A percentile compares a stretch with the other conserved stretches of the same genome.
Evolutionary conservation across 2,797 vertebrate genomes (phyloP).

Genomic region (Rhinophrynus dorsalis): DNA sequence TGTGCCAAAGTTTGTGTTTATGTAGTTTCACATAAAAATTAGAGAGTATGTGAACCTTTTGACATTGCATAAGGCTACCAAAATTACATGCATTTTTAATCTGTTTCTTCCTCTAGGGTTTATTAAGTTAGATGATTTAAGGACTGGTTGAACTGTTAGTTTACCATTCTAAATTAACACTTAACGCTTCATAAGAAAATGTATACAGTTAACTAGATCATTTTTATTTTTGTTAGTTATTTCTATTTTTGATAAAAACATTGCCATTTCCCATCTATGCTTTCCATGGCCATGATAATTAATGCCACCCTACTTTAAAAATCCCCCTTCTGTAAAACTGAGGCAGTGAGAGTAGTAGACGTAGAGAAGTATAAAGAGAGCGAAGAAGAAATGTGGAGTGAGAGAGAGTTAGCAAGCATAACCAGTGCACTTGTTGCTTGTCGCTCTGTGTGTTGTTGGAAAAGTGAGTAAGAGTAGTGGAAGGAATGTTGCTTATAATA

Average conservation of each 20-base stretch:
- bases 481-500: too few species aligned
- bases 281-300: too few species aligned
- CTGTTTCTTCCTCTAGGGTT: constrained; percentile 16
- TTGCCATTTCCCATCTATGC: too few species aligned
- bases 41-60: constrained; percentile 44
- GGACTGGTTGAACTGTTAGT: constrained; percentile 51
- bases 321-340: too few species aligned
- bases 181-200: neutral
- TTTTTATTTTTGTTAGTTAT: neutral
- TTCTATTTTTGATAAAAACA: neutral
- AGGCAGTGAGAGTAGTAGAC: too few species aligned
- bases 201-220: neutral
- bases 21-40: constrained; percentile 51
- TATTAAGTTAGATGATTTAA: constrained; percentile 56
- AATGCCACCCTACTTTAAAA: too few species aligned
- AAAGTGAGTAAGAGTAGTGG: too few species aligned
- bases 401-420: too few species aligned
- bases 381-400: too few species aligned
- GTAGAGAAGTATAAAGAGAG: too few species aligned
- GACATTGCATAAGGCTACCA: constrained; percentile 29
- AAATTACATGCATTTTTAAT: constrained; percentile 30
- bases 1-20: constrained; percentile 48
- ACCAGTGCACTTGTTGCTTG: too few species aligned
- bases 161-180: neutral
- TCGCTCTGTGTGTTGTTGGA: too few species aligned